phyloP scores from a whole-genome alignment of 2,888 invertebrate species.

The Sarcophaga variegata region DNA sequence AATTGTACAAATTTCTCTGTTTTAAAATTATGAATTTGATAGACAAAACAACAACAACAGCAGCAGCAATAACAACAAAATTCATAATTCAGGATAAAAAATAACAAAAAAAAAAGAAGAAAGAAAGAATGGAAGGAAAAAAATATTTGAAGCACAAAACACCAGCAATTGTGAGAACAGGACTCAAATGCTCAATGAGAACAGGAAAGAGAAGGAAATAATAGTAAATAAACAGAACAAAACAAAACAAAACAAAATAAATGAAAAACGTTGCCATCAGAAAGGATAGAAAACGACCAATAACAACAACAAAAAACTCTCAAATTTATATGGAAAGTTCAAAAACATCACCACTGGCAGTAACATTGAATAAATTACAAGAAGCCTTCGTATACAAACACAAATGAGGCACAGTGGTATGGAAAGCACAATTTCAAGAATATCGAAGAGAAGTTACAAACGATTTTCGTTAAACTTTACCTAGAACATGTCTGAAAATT shows the following conservation, averaged over 20 bases:
- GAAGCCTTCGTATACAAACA: slow-evolving; percentile 22
- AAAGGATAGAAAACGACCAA: background rate
- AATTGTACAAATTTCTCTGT: slow-evolving; percentile 39
- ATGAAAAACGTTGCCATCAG: background rate
- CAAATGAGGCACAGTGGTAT: slow-evolving; percentile 41
- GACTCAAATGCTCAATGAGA: background rate
- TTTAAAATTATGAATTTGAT: slow-evolving; percentile 79
- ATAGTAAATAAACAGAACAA: slow-evolving; percentile 46
- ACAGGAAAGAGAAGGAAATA: slow-evolving; percentile 19
- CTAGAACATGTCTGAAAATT: too few relatives aligned
- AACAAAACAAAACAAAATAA: slow-evolving; percentile 46
- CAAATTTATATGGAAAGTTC: slow-evolving; percentile 67
- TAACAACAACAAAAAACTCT: slow-evolving; percentile 17
- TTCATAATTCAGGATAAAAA: slow-evolving; percentile 80
- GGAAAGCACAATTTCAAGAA: too few relatives aligned
- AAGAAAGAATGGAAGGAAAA: background rate
- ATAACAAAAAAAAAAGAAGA: slow-evolving; percentile 30
- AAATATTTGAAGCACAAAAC: background rate
- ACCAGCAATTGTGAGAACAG: background rate
- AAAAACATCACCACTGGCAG: slow-evolving; percentile 50
- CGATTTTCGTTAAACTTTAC: too few relatives aligned
- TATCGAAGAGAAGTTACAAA: too few relatives aligned
- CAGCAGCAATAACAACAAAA: slow-evolving; percentile 75
- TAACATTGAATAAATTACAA: slow-evolving; percentile 55
- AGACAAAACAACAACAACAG: slow-evolving; percentile 75